Conservation (phyloP, 1,140 invertebrate genomes). For the Procambarus virginalis region DNA sequence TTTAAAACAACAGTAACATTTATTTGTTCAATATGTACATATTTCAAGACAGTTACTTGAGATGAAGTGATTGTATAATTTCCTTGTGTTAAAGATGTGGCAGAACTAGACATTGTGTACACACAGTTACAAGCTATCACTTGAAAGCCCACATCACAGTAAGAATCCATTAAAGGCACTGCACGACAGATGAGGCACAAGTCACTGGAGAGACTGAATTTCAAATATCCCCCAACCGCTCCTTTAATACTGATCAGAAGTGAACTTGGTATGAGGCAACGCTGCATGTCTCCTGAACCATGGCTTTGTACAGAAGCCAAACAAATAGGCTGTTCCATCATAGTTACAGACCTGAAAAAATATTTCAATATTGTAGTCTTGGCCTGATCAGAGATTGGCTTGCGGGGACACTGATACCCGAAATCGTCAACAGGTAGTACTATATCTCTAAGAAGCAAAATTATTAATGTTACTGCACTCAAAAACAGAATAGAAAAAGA, state of each 20-base stretch:
- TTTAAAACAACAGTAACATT: slow-evolving; percentile 9
- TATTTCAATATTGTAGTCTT: not conserved
- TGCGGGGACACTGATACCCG: too few relatives aligned
- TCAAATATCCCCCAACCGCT: not conserved
- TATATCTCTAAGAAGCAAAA: too few relatives aligned
- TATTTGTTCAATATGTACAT: not conserved
- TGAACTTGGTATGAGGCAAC: not conserved
- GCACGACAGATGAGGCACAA: not conserved
- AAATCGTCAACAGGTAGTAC: too few relatives aligned
- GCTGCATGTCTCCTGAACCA: not conserved
- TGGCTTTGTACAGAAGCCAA: not conserved
- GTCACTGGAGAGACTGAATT: not conserved
- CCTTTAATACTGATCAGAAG: not conserved
- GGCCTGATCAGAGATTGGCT: too few relatives aligned
- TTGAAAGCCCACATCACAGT: not conserved
- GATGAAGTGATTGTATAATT: not conserved
- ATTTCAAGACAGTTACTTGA: not conserved
- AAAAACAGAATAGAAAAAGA: too few relatives aligned
- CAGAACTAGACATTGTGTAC: not conserved
- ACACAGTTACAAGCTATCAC: slow-evolving; percentile 9
- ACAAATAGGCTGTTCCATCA: not conserved
- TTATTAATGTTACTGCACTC: too few relatives aligned
- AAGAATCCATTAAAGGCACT: not conserved
- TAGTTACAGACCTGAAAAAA: not conserved
- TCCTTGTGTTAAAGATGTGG: not conserved